phyloP scores from a whole-genome alignment of 2,797 vertebrate species.

The Sebastes iracundus region DNA sequence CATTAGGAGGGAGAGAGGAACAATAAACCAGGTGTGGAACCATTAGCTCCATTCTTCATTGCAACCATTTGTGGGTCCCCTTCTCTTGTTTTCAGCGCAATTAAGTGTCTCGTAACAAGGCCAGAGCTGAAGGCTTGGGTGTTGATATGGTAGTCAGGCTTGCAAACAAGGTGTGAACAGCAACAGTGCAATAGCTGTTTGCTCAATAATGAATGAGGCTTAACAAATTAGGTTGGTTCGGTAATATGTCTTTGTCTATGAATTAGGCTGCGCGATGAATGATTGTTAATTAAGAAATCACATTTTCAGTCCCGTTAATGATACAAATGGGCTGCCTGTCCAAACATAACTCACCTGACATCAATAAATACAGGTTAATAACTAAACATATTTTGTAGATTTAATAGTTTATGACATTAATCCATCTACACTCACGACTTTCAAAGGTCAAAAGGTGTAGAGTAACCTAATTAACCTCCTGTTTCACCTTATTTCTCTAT shows the following conservation, averaged over 20 bases:
- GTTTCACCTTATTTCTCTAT: not conserved
- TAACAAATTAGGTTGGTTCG: conserved; percentile 43
- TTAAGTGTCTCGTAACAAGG: conserved; percentile 48
- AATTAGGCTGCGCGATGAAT: not conserved
- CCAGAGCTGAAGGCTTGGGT: conserved; percentile 18
- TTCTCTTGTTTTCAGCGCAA: conserved; percentile 51
- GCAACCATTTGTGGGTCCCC: conserved; percentile 21
- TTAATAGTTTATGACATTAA: not conserved
- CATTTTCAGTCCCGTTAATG: not conserved
- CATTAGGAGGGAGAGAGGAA: conserved; percentile 53
- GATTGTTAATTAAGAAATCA: conserved; percentile 7
- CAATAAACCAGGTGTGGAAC: conserved; percentile 65
- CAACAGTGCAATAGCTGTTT: conserved; percentile 9
- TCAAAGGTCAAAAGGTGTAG: not conserved
- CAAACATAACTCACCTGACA: not conserved
- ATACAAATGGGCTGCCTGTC: not conserved
- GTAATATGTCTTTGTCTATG: conserved; percentile 9
- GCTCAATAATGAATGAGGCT: conserved; percentile 49
- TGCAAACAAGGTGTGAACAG: conserved; percentile 47
- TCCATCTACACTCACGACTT: not conserved
- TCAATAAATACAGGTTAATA: not conserved
- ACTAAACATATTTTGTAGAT: not conserved
- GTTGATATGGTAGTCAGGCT: conserved; percentile 31
- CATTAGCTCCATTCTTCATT: conserved; percentile 59
- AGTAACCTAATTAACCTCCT: not conserved